These are phyloP conservation scores for Plotosus lineatus DNA, from an alignment of 2,113 vertebrate species.

Conservation along the genomic window DNA sequence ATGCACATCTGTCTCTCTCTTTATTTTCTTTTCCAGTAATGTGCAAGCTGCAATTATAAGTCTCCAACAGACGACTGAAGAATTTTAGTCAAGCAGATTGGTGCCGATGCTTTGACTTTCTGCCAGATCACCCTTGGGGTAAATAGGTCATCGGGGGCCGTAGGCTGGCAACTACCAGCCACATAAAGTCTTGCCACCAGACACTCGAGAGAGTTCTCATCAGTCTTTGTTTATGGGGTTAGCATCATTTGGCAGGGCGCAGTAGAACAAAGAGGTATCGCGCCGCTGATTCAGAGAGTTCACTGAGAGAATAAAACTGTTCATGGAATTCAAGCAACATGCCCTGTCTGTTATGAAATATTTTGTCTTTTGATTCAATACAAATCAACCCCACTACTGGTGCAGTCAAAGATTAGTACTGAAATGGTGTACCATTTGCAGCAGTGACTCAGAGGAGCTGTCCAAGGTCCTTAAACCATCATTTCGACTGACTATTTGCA, in stretches of 20 bases:
- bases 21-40: slow-evolving; percentile 41
- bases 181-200: slow-evolving; percentile 26
- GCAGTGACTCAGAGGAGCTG: slow-evolving; percentile 14
- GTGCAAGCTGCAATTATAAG: slow-evolving; percentile 43
- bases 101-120: slow-evolving; percentile 36
- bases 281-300: neutral
- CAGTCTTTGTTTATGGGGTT: slow-evolving; percentile 40
- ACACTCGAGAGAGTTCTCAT: slow-evolving; percentile 45
- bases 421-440: slow-evolving; percentile 12
- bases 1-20: slow-evolving; percentile 45
- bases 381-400: neutral
- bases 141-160: slow-evolving; percentile 42
- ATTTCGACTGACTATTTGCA: neutral
- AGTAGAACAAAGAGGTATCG: slow-evolving; percentile 17
- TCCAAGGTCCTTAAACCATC: slow-evolving; percentile 44
- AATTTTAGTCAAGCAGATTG: slow-evolving; percentile 27
- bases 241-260: slow-evolving; percentile 21
- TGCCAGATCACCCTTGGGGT: slow-evolving; percentile 47
- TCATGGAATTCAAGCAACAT: slow-evolving; percentile 35
- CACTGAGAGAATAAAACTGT: slow-evolving; percentile 17
- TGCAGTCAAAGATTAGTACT: slow-evolving; percentile 10
- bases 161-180: slow-evolving; percentile 38
- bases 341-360: slow-evolving; percentile 1
- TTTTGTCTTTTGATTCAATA: neutral
- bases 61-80: slow-evolving; percentile 37